A percentile compares a stretch with the other conserved stretches of the same genome.
Evolutionary conservation across 2,888 invertebrate genomes (phyloP).

Genomic region (Leptinotarsa haldemani): DNA sequence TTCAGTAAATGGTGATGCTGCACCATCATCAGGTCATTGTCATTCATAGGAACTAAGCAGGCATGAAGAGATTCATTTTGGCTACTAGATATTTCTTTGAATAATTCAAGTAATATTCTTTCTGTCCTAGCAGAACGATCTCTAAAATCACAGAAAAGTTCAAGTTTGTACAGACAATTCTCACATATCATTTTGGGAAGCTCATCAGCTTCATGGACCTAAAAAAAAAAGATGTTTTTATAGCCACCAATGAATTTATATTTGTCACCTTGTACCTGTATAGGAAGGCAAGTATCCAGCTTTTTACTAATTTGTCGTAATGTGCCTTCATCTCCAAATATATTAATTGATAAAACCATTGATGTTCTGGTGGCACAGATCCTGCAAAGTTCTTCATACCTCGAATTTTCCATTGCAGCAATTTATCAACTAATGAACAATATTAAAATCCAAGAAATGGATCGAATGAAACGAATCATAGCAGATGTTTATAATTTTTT

Average conservation of each 20-base stretch:
- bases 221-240: conserved; percentile 38
- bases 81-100: conserved; percentile 56
- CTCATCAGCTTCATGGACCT: conserved; percentile 70
- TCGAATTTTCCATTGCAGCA: conserved; percentile 44
- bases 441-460: background rate
- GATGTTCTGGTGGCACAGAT: conserved; percentile 64
- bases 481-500: background rate
- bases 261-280: conserved; percentile 62
- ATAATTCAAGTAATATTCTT: conserved; percentile 64
- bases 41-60: conserved; percentile 45
- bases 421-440: background rate
- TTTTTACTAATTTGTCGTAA: conserved; percentile 70
- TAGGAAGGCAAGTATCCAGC: conserved; percentile 70
- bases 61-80: conserved; percentile 37
- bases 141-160: conserved; percentile 70
- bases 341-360: conserved; percentile 61
- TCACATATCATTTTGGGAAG: conserved; percentile 72
- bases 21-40: conserved; percentile 58
- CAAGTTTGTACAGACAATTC: conserved; percentile 70
- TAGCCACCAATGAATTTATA: no score
- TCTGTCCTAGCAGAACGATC: conserved; percentile 70
- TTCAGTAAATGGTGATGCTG: conserved; percentile 58
- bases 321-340: conserved; percentile 66
- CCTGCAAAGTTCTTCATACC: conserved; percentile 62
- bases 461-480: background rate